Base-by-base conservation (phyloP, 1,140 invertebrate species). In the Monomorium pharaonis region DNA sequence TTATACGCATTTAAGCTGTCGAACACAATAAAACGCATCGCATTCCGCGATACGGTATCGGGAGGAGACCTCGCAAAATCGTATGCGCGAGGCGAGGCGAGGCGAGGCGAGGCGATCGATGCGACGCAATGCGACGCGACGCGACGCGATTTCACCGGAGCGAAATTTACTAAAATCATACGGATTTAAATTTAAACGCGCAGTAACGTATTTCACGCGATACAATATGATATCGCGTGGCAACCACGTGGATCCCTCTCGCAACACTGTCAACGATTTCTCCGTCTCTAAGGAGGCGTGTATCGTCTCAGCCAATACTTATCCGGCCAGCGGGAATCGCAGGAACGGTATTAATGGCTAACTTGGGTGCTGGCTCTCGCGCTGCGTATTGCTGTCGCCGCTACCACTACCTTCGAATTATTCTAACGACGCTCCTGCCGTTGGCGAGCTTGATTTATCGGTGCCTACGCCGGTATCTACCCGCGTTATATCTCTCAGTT, bases 301-400 rank as follows among this genome's bases (percentile, higher is more conserved):
- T 42, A 72, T 42, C 16, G 49, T 54, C 44, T 33, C 21, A 54
- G 83, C 74, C 88, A 89, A 89, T 89, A 78, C 85, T 89, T 84
- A 27, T 63, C 51, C 65, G 85, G 14, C 33, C 30, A n/a, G n/a
- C n/a, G 33, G 30, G 27, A 37, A 44, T 47, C 42, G 78, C 51
- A 58, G 58, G 67, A n/a, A 87, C 74, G 78, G 74, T 90, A 90
- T 89, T 90, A 87, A 90, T 87, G 74, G 88, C 88, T 90, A n/a
- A 90, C 88, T 62, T 72, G 72, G 65, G 70, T 62, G 86, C 76
- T 60, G 49, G 74, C 24, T 12, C 67, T 87, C 51, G 49, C 69
- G 18, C n/a, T n/a, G 62, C 63, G 33, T 54, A n/a, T 54, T 21
- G n/a, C n/a, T n/a, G 49, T 21, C 21, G 21, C n/a, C 42, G 33